phyloP scores from a whole-genome alignment of 2,797 vertebrate species.

The Cuniculus paca region DNA sequence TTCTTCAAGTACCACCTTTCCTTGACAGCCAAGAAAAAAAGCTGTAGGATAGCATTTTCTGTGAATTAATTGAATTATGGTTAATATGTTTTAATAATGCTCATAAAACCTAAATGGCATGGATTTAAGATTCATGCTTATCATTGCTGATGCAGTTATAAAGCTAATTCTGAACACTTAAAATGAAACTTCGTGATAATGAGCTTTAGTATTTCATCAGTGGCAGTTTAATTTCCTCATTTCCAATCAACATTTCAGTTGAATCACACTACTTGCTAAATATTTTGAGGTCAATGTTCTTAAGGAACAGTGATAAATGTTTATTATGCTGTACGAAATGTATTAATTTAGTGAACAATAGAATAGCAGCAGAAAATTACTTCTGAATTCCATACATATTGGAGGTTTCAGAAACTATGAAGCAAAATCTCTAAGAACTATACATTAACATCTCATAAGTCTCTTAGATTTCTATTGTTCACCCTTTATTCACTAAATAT shows the following conservation, averaged over 20 bases:
- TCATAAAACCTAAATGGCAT: slow-evolving; percentile 74
- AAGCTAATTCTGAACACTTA: slow-evolving; percentile 86
- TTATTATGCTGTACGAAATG: slow-evolving; percentile 82
- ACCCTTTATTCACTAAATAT: slow-evolving; percentile 14
- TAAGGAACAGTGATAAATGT: slow-evolving; percentile 81
- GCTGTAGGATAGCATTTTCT: not conserved
- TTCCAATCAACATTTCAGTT: slow-evolving; percentile 84
- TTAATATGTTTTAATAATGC: slow-evolving; percentile 84
- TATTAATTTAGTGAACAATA: slow-evolving; percentile 83
- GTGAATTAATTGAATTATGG: slow-evolving; percentile 79
- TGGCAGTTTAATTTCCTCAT: slow-evolving; percentile 86
- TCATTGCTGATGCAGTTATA: slow-evolving; percentile 76
- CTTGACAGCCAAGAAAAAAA: not conserved
- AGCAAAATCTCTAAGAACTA: slow-evolving; percentile 19
- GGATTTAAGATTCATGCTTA: slow-evolving; percentile 80
- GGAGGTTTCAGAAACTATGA: not conserved
- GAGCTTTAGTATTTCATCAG: slow-evolving; percentile 86
- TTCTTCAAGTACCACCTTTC: not conserved
- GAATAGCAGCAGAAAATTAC: slow-evolving; percentile 67
- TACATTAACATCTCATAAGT: not conserved
- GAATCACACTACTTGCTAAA: slow-evolving; percentile 83
- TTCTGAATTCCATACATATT: not conserved
- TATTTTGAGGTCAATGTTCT: slow-evolving; percentile 84
- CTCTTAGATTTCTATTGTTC: not conserved
- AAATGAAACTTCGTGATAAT: slow-evolving; percentile 85